phyloP scores from a whole-genome alignment of 2,888 invertebrate species.

The Macroteleia sp. region DNA sequence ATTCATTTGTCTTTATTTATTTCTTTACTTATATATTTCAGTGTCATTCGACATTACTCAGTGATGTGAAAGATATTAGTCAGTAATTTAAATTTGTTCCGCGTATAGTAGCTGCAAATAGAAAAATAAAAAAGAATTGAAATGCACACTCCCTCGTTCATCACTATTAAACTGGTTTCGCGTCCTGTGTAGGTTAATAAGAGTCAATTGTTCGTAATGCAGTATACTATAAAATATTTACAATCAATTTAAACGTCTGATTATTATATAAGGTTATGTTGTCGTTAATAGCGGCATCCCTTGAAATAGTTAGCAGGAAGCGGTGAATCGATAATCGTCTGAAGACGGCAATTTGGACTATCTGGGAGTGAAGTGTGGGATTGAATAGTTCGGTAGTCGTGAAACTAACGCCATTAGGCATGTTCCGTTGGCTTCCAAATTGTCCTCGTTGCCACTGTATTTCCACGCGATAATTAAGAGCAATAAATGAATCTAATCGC shows the following conservation, averaged over 20 bases:
- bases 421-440: slow-evolving; percentile 22
- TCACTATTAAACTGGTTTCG: too few relatives aligned
- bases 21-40: too few relatives aligned
- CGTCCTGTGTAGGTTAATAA: too few relatives aligned
- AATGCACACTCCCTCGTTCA: too few relatives aligned
- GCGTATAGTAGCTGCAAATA: too few relatives aligned
- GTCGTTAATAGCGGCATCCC: slow-evolving; percentile 4
- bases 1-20: too few relatives aligned
- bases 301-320: slow-evolving; percentile 29
- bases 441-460: slow-evolving; percentile 43
- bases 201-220: too few relatives aligned
- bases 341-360: slow-evolving; percentile 52
- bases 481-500: slow-evolving; percentile 28
- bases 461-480: slow-evolving; percentile 40
- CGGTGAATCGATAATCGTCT: slow-evolving; percentile 39
- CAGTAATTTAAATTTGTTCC: too few relatives aligned
- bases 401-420: slow-evolving; percentile 44
- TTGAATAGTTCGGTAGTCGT: slow-evolving; percentile 37
- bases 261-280: slow-evolving; percentile 9
- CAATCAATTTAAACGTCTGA: not conserved
- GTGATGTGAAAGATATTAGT: too few relatives aligned
- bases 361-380: slow-evolving; percentile 30
- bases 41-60: too few relatives aligned
- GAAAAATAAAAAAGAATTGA: too few relatives aligned
- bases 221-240: too few relatives aligned